Evolutionary conservation across 2,888 invertebrate species (phyloP).

Genomic region (Koerneria pararmatus): DNA sequence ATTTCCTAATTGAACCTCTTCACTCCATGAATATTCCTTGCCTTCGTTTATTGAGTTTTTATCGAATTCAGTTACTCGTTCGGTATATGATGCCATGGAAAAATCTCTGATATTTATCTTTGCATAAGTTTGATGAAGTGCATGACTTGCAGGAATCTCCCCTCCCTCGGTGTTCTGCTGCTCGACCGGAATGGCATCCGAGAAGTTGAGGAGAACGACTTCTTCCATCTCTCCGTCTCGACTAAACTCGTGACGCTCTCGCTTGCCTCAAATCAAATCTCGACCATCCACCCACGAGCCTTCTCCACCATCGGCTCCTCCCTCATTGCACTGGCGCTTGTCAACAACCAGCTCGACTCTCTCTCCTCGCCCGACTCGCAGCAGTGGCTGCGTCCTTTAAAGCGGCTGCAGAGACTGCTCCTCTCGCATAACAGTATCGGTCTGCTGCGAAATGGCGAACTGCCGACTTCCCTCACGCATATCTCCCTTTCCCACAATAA

Average conservation of each 20-base stretch:
- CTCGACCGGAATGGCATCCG: slow-evolving; percentile 45
- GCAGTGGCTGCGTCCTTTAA: slow-evolving; percentile 59
- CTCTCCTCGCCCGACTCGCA: no score
- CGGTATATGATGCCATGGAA: no score
- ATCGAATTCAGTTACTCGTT: neutral
- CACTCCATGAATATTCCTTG: no score
- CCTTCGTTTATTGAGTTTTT: neutral
- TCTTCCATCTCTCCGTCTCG: slow-evolving; percentile 35
- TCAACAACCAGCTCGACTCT: slow-evolving; percentile 35
- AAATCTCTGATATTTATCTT: no score
- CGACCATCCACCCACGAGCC: slow-evolving; percentile 31
- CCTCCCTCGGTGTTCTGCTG: slow-evolving; percentile 36
- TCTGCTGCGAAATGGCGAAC: slow-evolving; percentile 31
- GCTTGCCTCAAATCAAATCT: slow-evolving; percentile 38
- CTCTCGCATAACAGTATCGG: slow-evolving; percentile 59
- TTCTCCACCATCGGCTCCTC: slow-evolving; percentile 28
- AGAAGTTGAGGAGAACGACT: slow-evolving; percentile 43
- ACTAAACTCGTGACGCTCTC: slow-evolving; percentile 31
- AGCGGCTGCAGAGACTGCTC: slow-evolving; percentile 61
- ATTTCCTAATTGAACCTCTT: no score
- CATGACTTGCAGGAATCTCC: slow-evolving; percentile 38
- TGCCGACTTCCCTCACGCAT: slow-evolving; percentile 31
- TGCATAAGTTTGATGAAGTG: no score
- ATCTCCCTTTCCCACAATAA: slow-evolving; percentile 38
- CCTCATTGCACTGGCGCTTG: slow-evolving; percentile 22